Evolutionary conservation across 2,113 vertebrate genomes (phyloP).

Genomic region (Podarcis muralis): DNA sequence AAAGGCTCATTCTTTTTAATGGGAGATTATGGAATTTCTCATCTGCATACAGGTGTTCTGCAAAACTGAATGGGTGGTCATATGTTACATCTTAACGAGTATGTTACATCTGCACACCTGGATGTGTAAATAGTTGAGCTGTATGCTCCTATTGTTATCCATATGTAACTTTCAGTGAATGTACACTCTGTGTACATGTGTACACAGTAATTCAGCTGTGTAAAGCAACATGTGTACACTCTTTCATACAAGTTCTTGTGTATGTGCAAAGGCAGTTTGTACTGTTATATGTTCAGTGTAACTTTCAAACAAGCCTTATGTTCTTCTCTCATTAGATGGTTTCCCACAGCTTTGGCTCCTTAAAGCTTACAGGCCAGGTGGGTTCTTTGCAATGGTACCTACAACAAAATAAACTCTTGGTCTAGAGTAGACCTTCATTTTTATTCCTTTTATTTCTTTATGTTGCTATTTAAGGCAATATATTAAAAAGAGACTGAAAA

Average conservation of each 20-base stretch:
- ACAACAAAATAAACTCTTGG: not conserved
- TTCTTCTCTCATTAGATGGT: not conserved
- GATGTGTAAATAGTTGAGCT: too few species aligned
- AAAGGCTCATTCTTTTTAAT: not conserved
- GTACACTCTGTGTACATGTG: too few species aligned
- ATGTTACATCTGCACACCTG: too few species aligned
- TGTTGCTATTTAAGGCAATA: not conserved
- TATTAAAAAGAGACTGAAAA: not conserved
- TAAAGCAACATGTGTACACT: too few species aligned
- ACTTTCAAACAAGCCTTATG: too few species aligned
- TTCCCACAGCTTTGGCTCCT: not conserved
- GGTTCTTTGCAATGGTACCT: not conserved
- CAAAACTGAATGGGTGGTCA: not conserved
- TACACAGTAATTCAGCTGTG: too few species aligned
- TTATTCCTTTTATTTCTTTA: not conserved
- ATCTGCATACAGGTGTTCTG: not conserved
- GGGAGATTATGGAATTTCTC: not conserved
- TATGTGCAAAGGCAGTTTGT: too few species aligned
- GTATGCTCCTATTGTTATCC: too few species aligned
- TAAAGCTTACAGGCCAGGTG: not conserved
- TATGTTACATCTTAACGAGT: too few species aligned
- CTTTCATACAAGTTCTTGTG: too few species aligned
- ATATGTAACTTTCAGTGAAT: too few species aligned
- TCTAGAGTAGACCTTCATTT: not conserved
- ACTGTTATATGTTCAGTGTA: too few species aligned